Evolutionary conservation across 2,888 invertebrate genomes (phyloP).

Genomic region (Sussaba pulchella): DNA sequence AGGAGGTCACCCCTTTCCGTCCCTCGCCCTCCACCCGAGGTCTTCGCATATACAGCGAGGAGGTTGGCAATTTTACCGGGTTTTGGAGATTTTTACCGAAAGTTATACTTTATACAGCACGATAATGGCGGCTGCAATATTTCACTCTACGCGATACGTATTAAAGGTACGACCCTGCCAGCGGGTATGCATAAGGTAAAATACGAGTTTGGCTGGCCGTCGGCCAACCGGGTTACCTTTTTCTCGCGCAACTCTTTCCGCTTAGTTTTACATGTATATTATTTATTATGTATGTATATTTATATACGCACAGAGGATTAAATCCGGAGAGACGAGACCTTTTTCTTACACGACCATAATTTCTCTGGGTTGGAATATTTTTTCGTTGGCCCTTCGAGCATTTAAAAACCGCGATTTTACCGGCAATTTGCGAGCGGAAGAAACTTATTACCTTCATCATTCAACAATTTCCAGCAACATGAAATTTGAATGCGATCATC

Average conservation of each 20-base stretch:
- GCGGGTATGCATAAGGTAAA: conserved; percentile 27
- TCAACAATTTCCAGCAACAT: too few relatives aligned
- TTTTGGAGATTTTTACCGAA: conserved; percentile 50
- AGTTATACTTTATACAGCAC: conserved; percentile 65
- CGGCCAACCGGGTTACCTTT: conserved; percentile 64
- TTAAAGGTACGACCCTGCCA: conserved; percentile 55
- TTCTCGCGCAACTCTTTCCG: conserved; percentile 42
- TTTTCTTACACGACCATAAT: too few relatives aligned
- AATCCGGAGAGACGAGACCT: too few relatives aligned
- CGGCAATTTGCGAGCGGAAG: too few relatives aligned
- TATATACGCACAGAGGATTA: conserved; percentile 39
- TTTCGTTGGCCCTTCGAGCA: too few relatives aligned
- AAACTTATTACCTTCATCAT: too few relatives aligned
- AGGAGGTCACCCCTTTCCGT: conserved; percentile 21
- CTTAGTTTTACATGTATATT: not conserved
- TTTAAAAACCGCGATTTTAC: too few relatives aligned
- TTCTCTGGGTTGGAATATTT: too few relatives aligned
- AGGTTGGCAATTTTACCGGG: conserved; percentile 55
- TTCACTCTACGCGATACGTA: conserved; percentile 61
- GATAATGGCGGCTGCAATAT: conserved; percentile 66
- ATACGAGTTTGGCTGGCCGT: conserved; percentile 59
- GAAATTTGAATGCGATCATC: too few relatives aligned
- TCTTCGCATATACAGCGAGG: too few relatives aligned
- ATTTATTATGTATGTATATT: not conserved
- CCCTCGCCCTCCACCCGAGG: too few relatives aligned